Percentiles rank a stretch among this genome's conserved stretches.
Conservation (phyloP, 2,113 vertebrate species). For the Melanerpes aurifrons region DNA sequence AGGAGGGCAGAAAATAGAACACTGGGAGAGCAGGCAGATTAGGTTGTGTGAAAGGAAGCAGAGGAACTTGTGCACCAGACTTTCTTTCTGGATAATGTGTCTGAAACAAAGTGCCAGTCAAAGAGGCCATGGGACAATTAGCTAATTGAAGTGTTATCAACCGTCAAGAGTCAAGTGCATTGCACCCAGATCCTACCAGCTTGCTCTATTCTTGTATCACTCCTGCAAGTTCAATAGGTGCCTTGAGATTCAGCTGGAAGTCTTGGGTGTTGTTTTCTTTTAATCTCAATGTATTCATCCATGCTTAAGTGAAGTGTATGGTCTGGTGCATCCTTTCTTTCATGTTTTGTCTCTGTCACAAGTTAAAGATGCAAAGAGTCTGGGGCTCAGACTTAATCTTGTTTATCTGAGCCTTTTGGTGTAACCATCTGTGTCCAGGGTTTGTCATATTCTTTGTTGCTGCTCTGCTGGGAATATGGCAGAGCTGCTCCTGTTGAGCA, state of each 20-base stretch:
- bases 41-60: not conserved
- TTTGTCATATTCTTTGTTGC: not conserved
- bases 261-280: not conserved
- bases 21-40: not conserved
- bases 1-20: not conserved
- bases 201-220: not conserved
- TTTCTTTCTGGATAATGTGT: not conserved
- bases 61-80: not conserved
- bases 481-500: not conserved
- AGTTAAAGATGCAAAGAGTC: not conserved
- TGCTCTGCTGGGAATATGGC: not conserved
- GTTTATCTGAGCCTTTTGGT: slow-evolving; percentile 1
- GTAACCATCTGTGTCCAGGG: not conserved
- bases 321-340: not conserved
- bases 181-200: not conserved
- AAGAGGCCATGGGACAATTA: not conserved
- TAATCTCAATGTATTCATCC: not conserved
- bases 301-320: not conserved
- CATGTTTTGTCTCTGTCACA: not conserved
- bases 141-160: not conserved
- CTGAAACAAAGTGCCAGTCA: not conserved
- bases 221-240: not conserved
- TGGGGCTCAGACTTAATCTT: not conserved
- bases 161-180: not conserved
- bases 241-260: not conserved